Percentiles rank a stretch among this genome's conserved stretches.
Evolutionary conservation across 2,113 vertebrate species (phyloP).

Genomic region (Leucopsar rothschildi): DNA sequence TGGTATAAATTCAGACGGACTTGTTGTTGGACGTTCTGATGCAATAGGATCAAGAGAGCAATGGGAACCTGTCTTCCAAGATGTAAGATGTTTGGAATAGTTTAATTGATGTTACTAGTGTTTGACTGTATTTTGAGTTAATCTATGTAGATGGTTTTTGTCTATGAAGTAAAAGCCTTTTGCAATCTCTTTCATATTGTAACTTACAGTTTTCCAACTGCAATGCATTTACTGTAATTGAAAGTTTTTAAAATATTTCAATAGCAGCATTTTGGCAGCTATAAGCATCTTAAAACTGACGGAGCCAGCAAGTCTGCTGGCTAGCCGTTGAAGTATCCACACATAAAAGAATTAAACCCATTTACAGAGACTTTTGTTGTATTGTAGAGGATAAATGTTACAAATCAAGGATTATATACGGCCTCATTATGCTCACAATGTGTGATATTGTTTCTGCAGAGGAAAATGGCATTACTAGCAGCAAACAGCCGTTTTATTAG

Average conservation of each 20-base stretch:
- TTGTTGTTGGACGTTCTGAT: conserved; percentile 91
- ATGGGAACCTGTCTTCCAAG: conserved; percentile 95
- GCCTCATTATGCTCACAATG: background rate
- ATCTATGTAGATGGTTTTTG: background rate
- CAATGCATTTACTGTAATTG: background rate
- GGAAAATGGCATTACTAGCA: conserved; percentile 91
- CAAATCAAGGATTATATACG: background rate
- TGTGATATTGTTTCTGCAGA: conserved; percentile 64
- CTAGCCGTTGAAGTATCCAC: background rate
- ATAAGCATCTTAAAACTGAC: background rate
- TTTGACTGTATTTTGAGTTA: background rate
- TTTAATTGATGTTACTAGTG: background rate
- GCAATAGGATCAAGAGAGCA: conserved; percentile 95
- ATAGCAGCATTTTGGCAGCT: background rate
- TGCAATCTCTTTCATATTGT: background rate
- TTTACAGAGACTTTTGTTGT: background rate
- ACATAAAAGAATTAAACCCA: background rate
- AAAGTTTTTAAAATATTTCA: background rate
- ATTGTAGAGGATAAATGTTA: background rate
- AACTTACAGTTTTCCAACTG: background rate
- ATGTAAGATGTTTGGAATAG: conserved; percentile 75
- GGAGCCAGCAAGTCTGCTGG: background rate
- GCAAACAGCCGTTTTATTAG: conserved; percentile 94
- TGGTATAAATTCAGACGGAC: conserved; percentile 92
- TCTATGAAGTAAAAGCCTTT: background rate